Percentiles rank a stretch among this genome's conserved stretches.
phyloP scores from a whole-genome alignment of 1,140 invertebrate genomes.

The Polypedilum vanderplanki region DNA sequence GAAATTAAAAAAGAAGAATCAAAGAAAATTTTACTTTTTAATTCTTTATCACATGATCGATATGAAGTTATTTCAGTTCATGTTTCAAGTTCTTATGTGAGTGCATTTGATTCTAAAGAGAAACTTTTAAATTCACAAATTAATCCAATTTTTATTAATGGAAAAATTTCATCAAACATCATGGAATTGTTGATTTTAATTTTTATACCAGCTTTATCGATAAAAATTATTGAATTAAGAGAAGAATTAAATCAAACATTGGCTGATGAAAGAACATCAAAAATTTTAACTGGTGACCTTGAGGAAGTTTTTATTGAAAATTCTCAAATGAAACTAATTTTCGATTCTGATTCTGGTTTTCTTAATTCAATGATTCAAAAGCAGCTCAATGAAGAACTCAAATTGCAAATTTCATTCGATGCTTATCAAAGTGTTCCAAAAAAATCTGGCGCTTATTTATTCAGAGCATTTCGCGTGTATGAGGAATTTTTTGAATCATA shows the following conservation, averaged over 20 bases:
- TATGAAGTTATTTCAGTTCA: not conserved
- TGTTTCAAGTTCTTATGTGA: not conserved
- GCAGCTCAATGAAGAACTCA: not conserved
- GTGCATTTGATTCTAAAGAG: too few species aligned
- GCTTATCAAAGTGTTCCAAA: constrained; percentile 77
- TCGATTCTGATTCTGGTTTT: not conserved
- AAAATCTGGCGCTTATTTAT: constrained; percentile 87
- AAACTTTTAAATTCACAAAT: not conserved
- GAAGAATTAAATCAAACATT: not conserved
- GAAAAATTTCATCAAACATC: not conserved
- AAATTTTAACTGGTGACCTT: too few species aligned
- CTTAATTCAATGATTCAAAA: not conserved
- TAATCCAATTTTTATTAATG: constrained; percentile 1
- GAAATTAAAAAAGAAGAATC: not conserved
- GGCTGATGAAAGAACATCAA: too few species aligned
- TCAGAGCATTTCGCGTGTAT: constrained; percentile 68
- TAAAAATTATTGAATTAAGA: not conserved
- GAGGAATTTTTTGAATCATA: constrained; percentile 64
- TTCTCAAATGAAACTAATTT: not conserved
- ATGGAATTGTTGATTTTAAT: not conserved
- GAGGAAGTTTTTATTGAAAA: not conserved
- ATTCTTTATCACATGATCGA: not conserved
- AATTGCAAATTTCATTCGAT: constrained; percentile 59
- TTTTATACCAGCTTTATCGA: not conserved
- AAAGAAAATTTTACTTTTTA: not conserved